A percentile compares a stretch with the other conserved stretches of the same genome.
These are phyloP conservation scores for Cynodonichthys magdalenae DNA, from an alignment of 2,797 vertebrate genomes.

Conservation along the genomic window DNA sequence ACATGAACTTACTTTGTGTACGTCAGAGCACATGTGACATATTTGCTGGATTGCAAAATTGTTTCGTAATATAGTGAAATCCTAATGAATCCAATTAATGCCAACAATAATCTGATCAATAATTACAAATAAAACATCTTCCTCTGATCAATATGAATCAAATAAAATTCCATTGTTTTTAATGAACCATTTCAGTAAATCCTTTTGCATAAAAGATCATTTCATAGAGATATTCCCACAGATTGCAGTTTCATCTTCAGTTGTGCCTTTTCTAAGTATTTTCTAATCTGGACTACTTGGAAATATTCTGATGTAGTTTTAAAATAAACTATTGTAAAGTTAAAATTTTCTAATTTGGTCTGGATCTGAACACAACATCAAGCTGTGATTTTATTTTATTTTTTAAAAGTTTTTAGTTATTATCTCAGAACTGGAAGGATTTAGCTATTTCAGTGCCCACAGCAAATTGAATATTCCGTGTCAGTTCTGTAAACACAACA, in stretches of 20 bases:
- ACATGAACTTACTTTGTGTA: too few species aligned
- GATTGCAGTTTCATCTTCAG: too few species aligned
- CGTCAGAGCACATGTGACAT: too few species aligned
- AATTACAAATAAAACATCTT: background rate
- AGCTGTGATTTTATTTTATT: background rate
- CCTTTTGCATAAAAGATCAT: too few species aligned
- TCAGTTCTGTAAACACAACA: slow-evolving; percentile 4
- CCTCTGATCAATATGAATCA: too few species aligned
- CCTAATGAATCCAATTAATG: background rate
- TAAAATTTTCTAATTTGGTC: background rate
- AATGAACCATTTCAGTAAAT: too few species aligned
- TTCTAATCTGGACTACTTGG: too few species aligned
- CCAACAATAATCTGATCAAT: background rate
- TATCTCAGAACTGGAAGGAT: background rate
- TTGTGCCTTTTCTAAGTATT: too few species aligned
- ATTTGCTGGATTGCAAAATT: too few species aligned
- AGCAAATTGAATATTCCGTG: background rate
- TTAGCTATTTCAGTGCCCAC: slow-evolving; percentile 21
- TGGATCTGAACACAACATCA: background rate
- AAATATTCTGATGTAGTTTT: too few species aligned
- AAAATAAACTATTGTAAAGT: background rate
- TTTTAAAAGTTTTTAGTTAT: background rate
- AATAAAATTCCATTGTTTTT: too few species aligned
- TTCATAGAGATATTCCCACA: too few species aligned
- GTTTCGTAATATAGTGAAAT: background rate